Conservation (phyloP, 2,113 vertebrate genomes). For the Pterocles burchelli region DNA sequence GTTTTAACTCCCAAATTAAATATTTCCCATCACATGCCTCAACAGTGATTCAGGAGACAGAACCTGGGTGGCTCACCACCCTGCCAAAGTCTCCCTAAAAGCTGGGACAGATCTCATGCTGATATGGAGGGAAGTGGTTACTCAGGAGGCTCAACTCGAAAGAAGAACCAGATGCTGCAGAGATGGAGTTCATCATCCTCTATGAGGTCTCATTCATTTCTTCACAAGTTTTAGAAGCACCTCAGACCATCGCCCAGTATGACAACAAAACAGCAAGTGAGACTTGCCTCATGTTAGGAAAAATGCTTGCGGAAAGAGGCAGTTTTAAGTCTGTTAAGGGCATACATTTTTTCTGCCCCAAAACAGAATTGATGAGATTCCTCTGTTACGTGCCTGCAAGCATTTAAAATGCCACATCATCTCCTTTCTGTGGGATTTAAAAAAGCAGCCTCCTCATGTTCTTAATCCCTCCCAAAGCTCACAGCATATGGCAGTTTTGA, state of each 20-base stretch:
- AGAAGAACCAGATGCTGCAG: too few relatives aligned
- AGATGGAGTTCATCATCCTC: background rate
- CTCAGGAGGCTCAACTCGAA: background rate
- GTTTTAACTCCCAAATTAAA: background rate
- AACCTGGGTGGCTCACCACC: background rate
- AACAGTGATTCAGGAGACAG: background rate
- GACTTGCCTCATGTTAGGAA: background rate
- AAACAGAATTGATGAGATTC: background rate
- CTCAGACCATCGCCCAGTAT: background rate
- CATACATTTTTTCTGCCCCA: background rate
- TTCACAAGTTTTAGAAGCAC: background rate
- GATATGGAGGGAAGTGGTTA: background rate
- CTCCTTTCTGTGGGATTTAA: constrained; percentile 7
- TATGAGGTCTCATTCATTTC: background rate
- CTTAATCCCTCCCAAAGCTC: constrained; percentile 51
- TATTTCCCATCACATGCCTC: background rate
- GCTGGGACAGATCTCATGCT: background rate
- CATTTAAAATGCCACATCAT: background rate
- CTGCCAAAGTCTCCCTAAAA: background rate
- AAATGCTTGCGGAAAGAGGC: background rate
- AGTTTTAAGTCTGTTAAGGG: background rate
- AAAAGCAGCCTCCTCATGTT: constrained; percentile 26
- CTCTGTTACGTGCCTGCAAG: background rate
- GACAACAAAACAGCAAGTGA: background rate
- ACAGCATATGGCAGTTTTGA: constrained; percentile 24